Evolutionary conservation across 2,797 vertebrate genomes (phyloP), one percentile per base, ranked within the genome.

Genomic region (Chrosomus eos): DNA sequence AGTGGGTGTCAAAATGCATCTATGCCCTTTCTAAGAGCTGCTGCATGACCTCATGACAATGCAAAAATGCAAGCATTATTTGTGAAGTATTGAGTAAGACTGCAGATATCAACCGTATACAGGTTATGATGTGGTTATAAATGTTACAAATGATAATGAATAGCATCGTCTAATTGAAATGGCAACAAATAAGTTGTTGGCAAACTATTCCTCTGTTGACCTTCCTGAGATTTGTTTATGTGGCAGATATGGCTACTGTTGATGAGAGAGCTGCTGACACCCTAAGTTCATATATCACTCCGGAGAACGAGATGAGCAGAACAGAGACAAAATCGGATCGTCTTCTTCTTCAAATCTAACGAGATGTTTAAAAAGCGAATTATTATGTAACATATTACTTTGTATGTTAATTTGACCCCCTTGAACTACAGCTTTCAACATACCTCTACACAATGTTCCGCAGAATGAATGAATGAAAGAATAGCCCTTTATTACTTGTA

Each of bases 41-140:
- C 33, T 83, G 60, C 16, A 74, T 73, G 36, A 23, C 16, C 43
- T 43, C 43, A 75, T 83, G 72, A 26, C 33, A 74, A 31, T 51
- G 43, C 71, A 75, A 74, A 82, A 19, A 48, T 48, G 38, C 28
- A 82, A 82, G n/a, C 58, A 53, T 75, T 45, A 9, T n/a, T 36
- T 64, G 9, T 60, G 5, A 64, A 74, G 68, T 48, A 82, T 28
- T 67, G 21, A 64, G 16, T 33, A 6, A n/a, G 33, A 72, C 38
- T 72, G 31, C 21, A 7, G 48, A 2, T 43, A 13, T 71, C 5
- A 55, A 28, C 8, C 5, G 5, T 81, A 58, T 71, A 23, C 33
- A 60, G 19, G 51, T 81, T 38, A 31, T 64, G 67, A 1, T 60
- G 31, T 58, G 21, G 28, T 40, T 43, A 14, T 40, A 28, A 55